Conservation (phyloP, 2,888 invertebrate genomes). For the Lepidochitona cinerea region DNA sequence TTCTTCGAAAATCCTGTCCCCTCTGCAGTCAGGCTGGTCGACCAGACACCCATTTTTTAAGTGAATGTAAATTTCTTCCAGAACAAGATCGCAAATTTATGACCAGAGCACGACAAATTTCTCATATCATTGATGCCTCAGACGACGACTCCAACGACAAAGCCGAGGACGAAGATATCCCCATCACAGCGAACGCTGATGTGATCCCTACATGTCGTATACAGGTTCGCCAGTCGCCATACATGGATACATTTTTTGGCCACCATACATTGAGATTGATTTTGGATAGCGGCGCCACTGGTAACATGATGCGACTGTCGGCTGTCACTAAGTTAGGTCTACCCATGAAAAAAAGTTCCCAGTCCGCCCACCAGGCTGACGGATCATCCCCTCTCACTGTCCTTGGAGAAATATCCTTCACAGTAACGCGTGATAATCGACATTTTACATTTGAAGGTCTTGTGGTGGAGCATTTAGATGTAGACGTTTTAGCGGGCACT, state of each 20-base stretch:
- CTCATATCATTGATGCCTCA: neutral
- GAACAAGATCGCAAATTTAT: neutral
- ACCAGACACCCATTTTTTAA: neutral
- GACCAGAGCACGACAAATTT: neutral
- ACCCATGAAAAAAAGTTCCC: no score
- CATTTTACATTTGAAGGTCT: no score
- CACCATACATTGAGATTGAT: no score
- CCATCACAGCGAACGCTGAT: neutral
- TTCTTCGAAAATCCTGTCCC: no score
- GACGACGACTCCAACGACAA: neutral
- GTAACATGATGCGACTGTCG: no score
- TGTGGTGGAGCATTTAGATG: slow-evolving; percentile 33
- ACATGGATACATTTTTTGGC: no score
- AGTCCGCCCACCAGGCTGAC: no score
- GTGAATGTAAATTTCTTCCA: neutral
- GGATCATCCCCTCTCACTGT: no score
- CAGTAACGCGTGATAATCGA: no score
- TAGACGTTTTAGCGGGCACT: slow-evolving; percentile 32
- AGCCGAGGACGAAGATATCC: neutral
- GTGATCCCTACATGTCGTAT: neutral
- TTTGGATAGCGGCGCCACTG: no score
- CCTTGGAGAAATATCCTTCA: no score
- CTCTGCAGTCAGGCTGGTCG: neutral
- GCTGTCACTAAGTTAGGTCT: no score
- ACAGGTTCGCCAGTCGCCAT: neutral